A percentile compares a stretch with the other conserved stretches of the same genome.
Conservation (phyloP, 2,888 invertebrate species). For the Molorchus minor region DNA sequence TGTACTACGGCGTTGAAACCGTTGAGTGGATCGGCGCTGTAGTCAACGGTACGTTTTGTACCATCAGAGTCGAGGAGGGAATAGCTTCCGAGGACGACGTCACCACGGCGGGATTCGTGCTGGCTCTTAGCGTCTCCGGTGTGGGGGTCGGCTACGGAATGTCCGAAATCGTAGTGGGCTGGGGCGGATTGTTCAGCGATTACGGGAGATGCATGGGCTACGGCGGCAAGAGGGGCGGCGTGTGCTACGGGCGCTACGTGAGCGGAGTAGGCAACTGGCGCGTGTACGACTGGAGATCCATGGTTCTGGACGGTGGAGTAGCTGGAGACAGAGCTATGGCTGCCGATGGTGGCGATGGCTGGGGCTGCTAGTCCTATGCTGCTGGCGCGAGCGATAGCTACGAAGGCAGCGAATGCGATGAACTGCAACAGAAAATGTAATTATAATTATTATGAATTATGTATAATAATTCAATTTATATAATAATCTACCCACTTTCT, state of each 20-base stretch:
- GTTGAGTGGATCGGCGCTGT: slow-evolving; percentile 64
- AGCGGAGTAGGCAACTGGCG: slow-evolving; percentile 49
- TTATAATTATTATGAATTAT: too few relatives aligned
- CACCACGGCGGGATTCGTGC: slow-evolving; percentile 64
- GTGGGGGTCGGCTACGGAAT: slow-evolving; percentile 39
- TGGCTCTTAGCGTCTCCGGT: slow-evolving; percentile 66
- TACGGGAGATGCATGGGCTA: slow-evolving; percentile 34
- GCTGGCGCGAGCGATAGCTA: slow-evolving; percentile 38
- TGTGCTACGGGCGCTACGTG: slow-evolving; percentile 16
- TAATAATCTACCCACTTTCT: too few relatives aligned
- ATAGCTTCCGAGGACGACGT: slow-evolving; percentile 64
- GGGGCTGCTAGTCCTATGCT: slow-evolving; percentile 30
- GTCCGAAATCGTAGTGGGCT: slow-evolving; percentile 36
- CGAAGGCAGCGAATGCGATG: slow-evolving; percentile 35
- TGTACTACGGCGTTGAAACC: slow-evolving; percentile 66
- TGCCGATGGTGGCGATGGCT: slow-evolving; percentile 8
- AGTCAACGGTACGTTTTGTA: slow-evolving; percentile 64
- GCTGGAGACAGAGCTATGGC: slow-evolving; percentile 6
- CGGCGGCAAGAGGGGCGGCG: slow-evolving; percentile 19
- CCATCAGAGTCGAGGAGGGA: slow-evolving; percentile 66
- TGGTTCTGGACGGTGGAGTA: slow-evolving; percentile 19
- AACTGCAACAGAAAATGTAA: slow-evolving; percentile 35
- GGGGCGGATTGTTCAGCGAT: slow-evolving; percentile 39
- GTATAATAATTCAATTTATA: too few relatives aligned
- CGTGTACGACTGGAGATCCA: slow-evolving; percentile 10